Percentiles rank a stretch among this genome's conserved stretches.
These are phyloP conservation scores for Muntiacus muntjak DNA, from an alignment of 2,113 vertebrate genomes.

Conservation along the genomic window DNA sequence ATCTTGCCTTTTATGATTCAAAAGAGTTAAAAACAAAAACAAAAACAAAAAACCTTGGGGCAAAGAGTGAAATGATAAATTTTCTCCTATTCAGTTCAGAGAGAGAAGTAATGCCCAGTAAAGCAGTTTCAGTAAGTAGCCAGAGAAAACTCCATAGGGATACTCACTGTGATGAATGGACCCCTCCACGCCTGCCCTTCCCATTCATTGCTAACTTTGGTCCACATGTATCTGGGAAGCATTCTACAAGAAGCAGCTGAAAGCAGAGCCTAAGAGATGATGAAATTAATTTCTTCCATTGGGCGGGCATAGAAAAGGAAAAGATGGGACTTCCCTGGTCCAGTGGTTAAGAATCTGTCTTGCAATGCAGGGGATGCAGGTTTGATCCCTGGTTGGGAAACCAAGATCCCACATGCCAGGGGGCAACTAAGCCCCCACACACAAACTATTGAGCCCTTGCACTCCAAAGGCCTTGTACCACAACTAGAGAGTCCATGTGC, in stretches of 20 bases:
- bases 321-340: neutral
- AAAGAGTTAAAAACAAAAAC: neutral
- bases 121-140: neutral
- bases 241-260: neutral
- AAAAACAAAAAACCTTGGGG: neutral
- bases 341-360: neutral
- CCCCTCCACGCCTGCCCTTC: accelerated
- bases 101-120: neutral
- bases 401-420: neutral
- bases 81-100: neutral
- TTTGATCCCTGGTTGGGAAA: neutral
- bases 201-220: neutral
- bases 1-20: neutral
- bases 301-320: neutral
- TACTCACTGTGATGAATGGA: accelerated
- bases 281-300: neutral
- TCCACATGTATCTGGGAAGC: neutral
- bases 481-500: neutral
- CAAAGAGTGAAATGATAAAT: neutral
- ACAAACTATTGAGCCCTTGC: neutral
- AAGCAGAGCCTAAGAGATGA: neutral
- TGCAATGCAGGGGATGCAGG: neutral
- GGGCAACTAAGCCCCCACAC: neutral
- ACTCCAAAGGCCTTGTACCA: neutral
- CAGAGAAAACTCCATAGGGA: accelerated